Base-by-base conservation (phyloP, 2,113 vertebrate species). In the Tupaia tana region DNA sequence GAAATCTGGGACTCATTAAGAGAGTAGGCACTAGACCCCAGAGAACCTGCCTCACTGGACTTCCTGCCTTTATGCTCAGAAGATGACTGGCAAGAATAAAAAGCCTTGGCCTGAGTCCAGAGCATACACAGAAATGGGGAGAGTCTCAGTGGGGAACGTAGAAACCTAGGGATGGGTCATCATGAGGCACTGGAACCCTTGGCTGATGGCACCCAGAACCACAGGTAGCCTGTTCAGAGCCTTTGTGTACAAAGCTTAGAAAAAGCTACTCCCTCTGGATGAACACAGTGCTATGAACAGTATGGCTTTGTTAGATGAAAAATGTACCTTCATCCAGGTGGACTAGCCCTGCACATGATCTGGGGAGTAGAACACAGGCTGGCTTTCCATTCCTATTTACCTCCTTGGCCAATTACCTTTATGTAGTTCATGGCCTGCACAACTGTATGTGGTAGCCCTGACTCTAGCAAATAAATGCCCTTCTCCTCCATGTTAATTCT, bases 291-390 rank as follows among this genome's bases (percentile, higher is more conserved):
- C 56, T 31, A 24, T 7, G 67, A 88, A 66, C 43, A 59, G 2
- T 61, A 67, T 82, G 74, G 34, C 15, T 91, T 56, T 66, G n/a
- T 67, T 25, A 86, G 67, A 84, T 83, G n/a, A 94, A 90, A 95
- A 78, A 56, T 9, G 29, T 82, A 78, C 31, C 52, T 87, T 91
- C 54, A 63, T 82, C 92, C 69, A 95, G 84, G 58, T n/a, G 27
- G 64, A 89, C 29, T 56, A 74, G 43, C 24, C 22, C 31, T 78
- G 29, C 18, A 67, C 29, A 70, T 61, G 67, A n/a, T 93, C 83
- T 79, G 81, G 56, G 74, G 14, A 93, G 9, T 66, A 86, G 61
- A 93, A 27, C 52, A 89, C 10, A 10, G 56, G 63, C 11, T 71
- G 18, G n/a, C 83, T 93, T 95, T 86, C 75, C 24, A 31, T 14